Evolutionary conservation across 2,888 invertebrate species (phyloP), one percentile per base, ranked within the genome.

Genomic region (Steinernema scapterisci): DNA sequence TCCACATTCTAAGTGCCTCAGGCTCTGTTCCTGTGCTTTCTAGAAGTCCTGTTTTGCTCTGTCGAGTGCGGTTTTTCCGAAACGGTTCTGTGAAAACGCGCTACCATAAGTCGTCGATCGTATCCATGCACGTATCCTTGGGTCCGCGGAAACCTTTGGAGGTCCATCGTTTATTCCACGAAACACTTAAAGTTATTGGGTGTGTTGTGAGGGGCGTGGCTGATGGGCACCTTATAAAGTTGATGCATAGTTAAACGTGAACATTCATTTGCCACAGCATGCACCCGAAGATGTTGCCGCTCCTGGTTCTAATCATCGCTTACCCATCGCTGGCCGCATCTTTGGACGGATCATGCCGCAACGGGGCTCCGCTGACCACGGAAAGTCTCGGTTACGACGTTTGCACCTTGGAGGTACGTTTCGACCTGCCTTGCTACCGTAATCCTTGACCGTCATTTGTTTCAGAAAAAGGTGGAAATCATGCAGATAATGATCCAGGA

Each of bases 131-230:
- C 63, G 27, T 63, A 63, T 63, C 63, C 63, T 31, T 63, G 16
- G 27, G 63, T 16, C 27, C 38, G 23, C 48, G 54, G 54, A 54
- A 54, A 19, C 54, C 54, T 63, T 63, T 63, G 63, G 63, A 31
- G 63, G 63, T 16, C 63, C 31, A 63, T 63, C 63, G 25, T 63
- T 16, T 63, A 63, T 63, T 63, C 63, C 63, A 63, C 63, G 63
- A 63, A 63, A 63, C 63, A 63, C 63, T 63, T 63, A 63, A 63
- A 63, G 63, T 63, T 63, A 63, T 63, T 63, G 63, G 63, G 63
- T 63, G 63, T 63, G 63, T 63, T 31, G 63, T 63, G 63, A 25
- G 63, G 63, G 63, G 63, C 63, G 63, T 63, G 63, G 63, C 63
- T 19, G 25, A 31, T 16, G 31, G 25, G n/a, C 63, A 63, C 63